Base-by-base conservation (phyloP, 1,140 invertebrate species). In the Nylanderia fulva region DNA sequence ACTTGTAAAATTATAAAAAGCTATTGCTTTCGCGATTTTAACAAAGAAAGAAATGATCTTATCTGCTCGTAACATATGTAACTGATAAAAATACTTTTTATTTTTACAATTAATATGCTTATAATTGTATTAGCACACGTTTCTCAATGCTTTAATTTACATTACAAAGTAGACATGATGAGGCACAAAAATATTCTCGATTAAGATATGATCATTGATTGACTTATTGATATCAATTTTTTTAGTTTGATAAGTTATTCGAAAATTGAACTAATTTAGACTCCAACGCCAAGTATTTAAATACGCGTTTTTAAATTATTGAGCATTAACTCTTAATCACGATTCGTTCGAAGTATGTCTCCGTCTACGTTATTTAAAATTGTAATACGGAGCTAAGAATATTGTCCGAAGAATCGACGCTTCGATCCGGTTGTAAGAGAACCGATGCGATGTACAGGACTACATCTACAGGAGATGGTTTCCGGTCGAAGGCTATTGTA, bases 401-500 rank as follows among this genome's bases (percentile, higher is more conserved):
- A 24, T 68, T 48, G n/a, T 24, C 15, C 0, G n/a, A 29, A 27
- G 54, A 63, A 42, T 66, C 60, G 15, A 36, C 15, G 52, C 36
- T 42, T 69, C 52, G 15, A 72, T 83, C 13, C 27, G 29, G 66
- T 15, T 74, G 15, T 54, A 84, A 84, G 63, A 36, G 21, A 69
- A 66, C 42, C 39, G 21, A 69, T 33, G 15, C n/a, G 29, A 3
- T 33, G 3, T n/a, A 60, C 36, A 2, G 15, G 36, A 33, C 42
- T 39, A 68, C 69, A 64, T 21, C n/a, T 18, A 52, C 52, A 11
- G n/a, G 21, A 48, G 45, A 86, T 45, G 6, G 63, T 54, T 54
- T 64, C 52, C 68, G 60, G 42, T 60, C 45, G 66, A 82, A 68
- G 52, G 48, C 63, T 5, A 68, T 88, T 77, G 85, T 75, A 86